phyloP scores from a whole-genome alignment of 2,797 vertebrate genomes.

The Anisognathus igniventris region DNA sequence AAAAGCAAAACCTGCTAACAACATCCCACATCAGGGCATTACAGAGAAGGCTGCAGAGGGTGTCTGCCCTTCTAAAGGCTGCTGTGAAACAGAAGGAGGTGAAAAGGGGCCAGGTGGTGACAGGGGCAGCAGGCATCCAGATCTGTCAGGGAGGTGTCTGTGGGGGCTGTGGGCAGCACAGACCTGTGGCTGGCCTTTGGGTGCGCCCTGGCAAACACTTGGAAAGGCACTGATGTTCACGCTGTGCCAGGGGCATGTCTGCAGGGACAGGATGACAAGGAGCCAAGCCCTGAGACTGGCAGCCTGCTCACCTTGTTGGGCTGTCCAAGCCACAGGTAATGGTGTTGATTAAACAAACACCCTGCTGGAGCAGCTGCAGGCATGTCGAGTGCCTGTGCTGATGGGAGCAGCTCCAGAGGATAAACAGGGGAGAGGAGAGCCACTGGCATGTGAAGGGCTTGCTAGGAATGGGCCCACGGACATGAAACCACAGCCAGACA shows the following conservation, averaged over 20 bases:
- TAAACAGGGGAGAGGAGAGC: neutral
- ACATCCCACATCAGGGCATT: neutral
- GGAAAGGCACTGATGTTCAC: neutral
- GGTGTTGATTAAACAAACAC: constrained; percentile 2
- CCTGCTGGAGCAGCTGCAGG: constrained; percentile 6
- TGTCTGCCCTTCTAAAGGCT: neutral
- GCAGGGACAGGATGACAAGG: neutral
- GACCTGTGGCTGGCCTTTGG: neutral
- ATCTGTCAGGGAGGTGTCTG: rapidly evolving
- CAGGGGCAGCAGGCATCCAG: rapidly evolving
- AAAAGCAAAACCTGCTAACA: neutral
- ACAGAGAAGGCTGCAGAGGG: neutral
- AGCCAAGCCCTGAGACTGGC: neutral
- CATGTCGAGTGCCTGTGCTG: neutral
- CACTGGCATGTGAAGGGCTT: constrained; percentile 6
- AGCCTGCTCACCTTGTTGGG: neutral
- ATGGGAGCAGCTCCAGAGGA: constrained; percentile 27
- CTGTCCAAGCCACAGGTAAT: neutral
- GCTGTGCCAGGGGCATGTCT: neutral
- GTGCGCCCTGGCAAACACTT: neutral
- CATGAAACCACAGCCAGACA: neutral
- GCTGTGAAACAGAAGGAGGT: neutral
- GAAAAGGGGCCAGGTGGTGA: rapidly evolving
- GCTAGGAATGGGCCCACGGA: constrained; percentile 7
- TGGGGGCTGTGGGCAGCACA: neutral